Evolutionary conservation across 1,140 invertebrate species (phyloP).

Genomic region (Leguminivora glycinivorella): DNA sequence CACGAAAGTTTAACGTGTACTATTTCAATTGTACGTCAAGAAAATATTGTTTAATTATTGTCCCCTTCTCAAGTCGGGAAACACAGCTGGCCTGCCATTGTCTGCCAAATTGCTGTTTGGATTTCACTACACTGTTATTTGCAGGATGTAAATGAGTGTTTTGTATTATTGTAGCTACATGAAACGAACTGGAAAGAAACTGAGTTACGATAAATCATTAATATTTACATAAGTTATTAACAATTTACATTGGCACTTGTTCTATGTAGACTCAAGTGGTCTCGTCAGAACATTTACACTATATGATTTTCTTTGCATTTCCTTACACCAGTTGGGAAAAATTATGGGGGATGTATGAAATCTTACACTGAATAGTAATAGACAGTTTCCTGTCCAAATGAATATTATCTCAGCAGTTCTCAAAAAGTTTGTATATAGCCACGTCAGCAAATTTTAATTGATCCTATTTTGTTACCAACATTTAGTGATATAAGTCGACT

Average conservation of each 20-base stretch:
- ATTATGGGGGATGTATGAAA: no score
- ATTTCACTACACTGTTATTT: constrained; percentile 74
- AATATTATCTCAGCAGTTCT: no score
- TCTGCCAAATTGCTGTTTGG: constrained; percentile 73
- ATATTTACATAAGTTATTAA: constrained; percentile 72
- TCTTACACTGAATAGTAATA: no score
- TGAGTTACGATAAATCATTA: constrained; percentile 44
- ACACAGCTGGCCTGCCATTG: constrained; percentile 67
- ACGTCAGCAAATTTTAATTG: no score
- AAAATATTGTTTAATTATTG: constrained; percentile 65
- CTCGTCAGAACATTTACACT: constrained; percentile 18
- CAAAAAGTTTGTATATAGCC: no score
- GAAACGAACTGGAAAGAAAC: constrained; percentile 47
- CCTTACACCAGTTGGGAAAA: no score
- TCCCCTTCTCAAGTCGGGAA: constrained; percentile 45
- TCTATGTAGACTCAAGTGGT: constrained; percentile 31
- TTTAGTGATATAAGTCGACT: no score
- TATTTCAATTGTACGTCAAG: constrained; percentile 56
- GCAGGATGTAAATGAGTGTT: constrained; percentile 74
- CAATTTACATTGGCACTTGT: constrained; percentile 56
- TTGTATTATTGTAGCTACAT: constrained; percentile 66
- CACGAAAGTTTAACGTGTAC: no score
- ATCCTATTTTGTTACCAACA: no score
- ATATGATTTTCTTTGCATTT: neutral
- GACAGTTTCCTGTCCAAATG: no score